Percentiles rank a stretch among this genome's conserved stretches.
Evolutionary conservation across 2,797 vertebrate genomes (phyloP).

Genomic region (Enteromius treurensis): DNA sequence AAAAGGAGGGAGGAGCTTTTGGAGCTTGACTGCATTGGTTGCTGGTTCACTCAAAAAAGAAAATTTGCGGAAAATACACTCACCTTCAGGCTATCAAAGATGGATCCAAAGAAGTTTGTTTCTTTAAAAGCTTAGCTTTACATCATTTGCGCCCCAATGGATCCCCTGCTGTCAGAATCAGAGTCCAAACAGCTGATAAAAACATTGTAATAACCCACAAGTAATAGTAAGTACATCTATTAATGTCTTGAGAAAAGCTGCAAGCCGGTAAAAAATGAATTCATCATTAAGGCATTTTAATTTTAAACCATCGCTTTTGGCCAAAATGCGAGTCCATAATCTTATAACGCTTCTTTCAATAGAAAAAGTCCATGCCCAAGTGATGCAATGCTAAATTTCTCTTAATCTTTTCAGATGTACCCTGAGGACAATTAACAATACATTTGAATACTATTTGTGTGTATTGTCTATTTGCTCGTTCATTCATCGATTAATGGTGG

Average conservation of each 20-base stretch:
- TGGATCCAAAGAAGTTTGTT: neutral
- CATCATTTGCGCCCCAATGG: neutral
- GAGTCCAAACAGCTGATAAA: neutral
- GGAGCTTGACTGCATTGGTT: neutral
- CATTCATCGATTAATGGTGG: slow-evolving; percentile 36
- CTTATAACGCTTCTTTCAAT: too few relatives aligned
- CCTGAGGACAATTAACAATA: neutral
- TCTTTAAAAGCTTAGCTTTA: neutral
- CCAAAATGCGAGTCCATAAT: neutral
- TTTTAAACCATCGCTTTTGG: neutral
- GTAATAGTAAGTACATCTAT: neutral
- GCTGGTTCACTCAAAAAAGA: neutral
- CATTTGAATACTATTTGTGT: neutral
- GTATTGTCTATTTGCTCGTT: slow-evolving; percentile 6
- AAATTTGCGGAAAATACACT: neutral
- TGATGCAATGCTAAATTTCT: neutral
- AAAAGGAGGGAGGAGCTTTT: neutral
- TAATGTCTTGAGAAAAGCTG: neutral
- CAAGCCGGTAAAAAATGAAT: neutral
- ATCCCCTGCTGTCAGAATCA: neutral
- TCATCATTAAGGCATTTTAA: neutral
- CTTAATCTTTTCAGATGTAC: neutral
- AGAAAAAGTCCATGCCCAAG: neutral
- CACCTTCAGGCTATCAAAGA: neutral
- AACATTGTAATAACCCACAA: neutral